Evolutionary conservation across 2,888 invertebrate genomes (phyloP), one percentile per base, ranked within the genome.

Genomic region (Epicampocera succincta): DNA sequence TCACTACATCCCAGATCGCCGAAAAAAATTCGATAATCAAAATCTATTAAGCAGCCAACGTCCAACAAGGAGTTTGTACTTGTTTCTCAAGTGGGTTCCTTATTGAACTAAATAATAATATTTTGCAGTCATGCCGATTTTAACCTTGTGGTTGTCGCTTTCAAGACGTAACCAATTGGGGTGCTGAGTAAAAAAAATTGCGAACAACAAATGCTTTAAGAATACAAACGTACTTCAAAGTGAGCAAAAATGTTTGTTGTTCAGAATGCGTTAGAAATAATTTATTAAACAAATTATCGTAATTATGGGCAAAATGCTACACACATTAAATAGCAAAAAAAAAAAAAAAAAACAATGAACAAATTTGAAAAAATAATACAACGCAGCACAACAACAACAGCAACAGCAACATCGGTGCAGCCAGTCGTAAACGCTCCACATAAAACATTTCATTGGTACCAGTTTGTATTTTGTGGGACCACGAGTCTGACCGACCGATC

Each of bases 211-310:
- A 25, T 2, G 25, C 5, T 25, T 25, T 25, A 25, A 25, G 25
- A 33, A 8, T 9, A 33, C 33, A 33, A 25, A 33, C 33, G 6
- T 9, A 33, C 33, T 33, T 33, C 3, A 25, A 33, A 5, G 33
- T 33, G 33, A 33, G 9, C 29, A 29, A 29, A 33, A 40, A 50
- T 61, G 42, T 54, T 68, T 66, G 65, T 48, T 66, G 48, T 13
- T 19, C 6, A 72, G 56, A 73, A 72, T 76, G 76, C 66, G 71
- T 72, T 76, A 61, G 54, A 80, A 72, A 66, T 66, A 75, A 72
- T 72, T 76, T 76, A 72, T 66, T 58, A 48, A 58, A 68, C 61
- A 68, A 76, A 76, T 80, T 61, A 72, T 73, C 63, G 61, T 40
- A 81, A 76, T 73, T 76, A 73, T n/a, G 48, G 12, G 25, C 40